phyloP scores from a whole-genome alignment of 2,797 vertebrate genomes.

The Pogoniulus pusillus region DNA sequence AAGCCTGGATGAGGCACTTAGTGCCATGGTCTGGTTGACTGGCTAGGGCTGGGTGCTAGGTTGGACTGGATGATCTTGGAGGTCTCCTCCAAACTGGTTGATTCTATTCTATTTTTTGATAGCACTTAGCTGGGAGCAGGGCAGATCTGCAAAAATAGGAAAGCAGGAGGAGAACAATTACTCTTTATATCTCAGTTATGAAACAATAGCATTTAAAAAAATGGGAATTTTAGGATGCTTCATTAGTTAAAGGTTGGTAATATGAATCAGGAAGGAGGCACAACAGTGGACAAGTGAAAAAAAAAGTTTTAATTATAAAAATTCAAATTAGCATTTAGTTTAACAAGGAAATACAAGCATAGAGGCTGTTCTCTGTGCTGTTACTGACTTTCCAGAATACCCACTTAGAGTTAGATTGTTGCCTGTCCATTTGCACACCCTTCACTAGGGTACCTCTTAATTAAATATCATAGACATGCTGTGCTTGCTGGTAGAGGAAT shows the following conservation, averaged over 20 bases:
- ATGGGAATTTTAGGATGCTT: not conserved
- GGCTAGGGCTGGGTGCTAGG: no score
- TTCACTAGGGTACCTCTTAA: slow-evolving; percentile 7
- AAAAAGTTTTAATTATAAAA: not conserved
- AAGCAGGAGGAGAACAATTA: not conserved
- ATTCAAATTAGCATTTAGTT: not conserved
- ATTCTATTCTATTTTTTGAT: no score
- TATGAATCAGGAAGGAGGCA: not conserved
- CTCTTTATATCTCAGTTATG: not conserved
- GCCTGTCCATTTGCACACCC: not conserved
- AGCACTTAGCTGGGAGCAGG: not conserved
- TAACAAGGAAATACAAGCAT: not conserved
- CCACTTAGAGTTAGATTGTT: not conserved
- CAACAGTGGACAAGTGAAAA: not conserved
- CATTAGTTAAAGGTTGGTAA: not conserved
- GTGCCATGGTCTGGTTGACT: no score
- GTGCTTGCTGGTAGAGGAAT: not conserved
- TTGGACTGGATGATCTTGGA: no score
- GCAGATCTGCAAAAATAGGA: not conserved
- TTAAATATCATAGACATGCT: not conserved
- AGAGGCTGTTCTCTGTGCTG: not conserved
- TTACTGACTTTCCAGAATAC: not conserved
- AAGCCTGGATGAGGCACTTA: no score
- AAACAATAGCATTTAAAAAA: not conserved
- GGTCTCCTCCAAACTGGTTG: no score